These are phyloP conservation scores for Phycodurus eques DNA, from an alignment of 2,113 vertebrate genomes.

Conservation along the genomic window DNA sequence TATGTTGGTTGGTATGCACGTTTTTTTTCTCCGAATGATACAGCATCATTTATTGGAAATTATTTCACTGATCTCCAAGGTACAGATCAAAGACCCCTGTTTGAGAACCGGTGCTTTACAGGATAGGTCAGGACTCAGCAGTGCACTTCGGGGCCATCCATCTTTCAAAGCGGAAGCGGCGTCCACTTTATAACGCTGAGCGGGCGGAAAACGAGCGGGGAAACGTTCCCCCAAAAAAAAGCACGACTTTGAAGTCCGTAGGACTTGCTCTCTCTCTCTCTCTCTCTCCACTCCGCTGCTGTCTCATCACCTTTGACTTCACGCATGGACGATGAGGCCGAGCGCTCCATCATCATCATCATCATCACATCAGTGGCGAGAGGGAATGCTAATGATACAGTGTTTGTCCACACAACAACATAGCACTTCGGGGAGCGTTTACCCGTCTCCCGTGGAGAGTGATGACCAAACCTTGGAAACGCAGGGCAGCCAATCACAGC, in stretches of 20 bases:
- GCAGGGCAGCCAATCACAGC: no score
- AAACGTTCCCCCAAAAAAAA: constrained; percentile 28
- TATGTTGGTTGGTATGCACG: no score
- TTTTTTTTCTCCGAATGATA: no score
- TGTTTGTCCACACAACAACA: constrained; percentile 22
- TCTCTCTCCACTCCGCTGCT: neutral
- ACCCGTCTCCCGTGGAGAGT: constrained; percentile 1
- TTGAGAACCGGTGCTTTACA: neutral
- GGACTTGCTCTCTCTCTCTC: neutral
- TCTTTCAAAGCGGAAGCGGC: constrained; percentile 49
- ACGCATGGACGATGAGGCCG: constrained; percentile 35
- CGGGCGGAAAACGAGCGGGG: constrained; percentile 49
- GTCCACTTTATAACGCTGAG: constrained; percentile 61
- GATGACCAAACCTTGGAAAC: neutral
- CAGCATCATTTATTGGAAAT: no score
- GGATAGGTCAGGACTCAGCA: constrained; percentile 37
- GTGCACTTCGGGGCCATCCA: constrained; percentile 61
- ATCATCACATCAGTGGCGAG: constrained; percentile 21
- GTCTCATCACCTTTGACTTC: constrained; percentile 35
- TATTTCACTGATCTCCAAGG: no score
- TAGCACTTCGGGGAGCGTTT: constrained; percentile 32
- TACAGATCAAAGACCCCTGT: neutral
- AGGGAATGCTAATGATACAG: constrained; percentile 39
- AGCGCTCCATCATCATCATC: constrained; percentile 48
- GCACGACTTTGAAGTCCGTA: constrained; percentile 39